These are phyloP conservation scores for Drosophila gaucha DNA, from an alignment of 2,888 invertebrate species.

Conservation along the genomic window DNA sequence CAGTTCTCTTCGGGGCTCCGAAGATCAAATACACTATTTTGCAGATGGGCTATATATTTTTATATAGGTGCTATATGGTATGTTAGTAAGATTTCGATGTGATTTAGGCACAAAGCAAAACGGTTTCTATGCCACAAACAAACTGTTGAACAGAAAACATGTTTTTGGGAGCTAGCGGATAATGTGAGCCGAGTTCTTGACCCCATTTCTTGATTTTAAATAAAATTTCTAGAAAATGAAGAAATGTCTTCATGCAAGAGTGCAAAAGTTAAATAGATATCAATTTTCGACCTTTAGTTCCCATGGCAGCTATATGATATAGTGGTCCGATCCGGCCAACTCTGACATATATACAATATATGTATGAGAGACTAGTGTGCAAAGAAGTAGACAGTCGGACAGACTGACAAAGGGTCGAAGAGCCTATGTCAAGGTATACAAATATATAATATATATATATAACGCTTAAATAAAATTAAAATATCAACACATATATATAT, in stretches of 20 bases:
- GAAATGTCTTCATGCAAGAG: too few species aligned
- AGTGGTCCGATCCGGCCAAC: background rate
- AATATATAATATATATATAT: constrained; percentile 5
- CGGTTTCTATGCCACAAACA: too few species aligned
- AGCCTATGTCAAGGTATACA: background rate
- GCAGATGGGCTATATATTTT: background rate
- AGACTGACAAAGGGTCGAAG: background rate
- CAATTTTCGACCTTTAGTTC: too few species aligned
- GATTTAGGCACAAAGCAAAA: background rate
- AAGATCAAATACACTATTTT: background rate
- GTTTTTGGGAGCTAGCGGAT: too few species aligned
- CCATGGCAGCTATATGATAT: constrained; percentile 6
- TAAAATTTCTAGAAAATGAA: too few species aligned
- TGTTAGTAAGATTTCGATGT: too few species aligned
- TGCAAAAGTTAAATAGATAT: too few species aligned
- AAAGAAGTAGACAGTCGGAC: background rate
- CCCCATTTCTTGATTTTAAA: too few species aligned
- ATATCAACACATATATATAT: constrained; percentile 17
- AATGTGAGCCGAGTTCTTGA: too few species aligned
- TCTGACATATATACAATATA: background rate
- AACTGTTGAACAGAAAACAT: too few species aligned
- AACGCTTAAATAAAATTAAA: constrained; percentile 25
- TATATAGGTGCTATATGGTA: background rate
- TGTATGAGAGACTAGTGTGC: background rate
- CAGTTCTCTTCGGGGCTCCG: background rate